Base-by-base conservation (phyloP, 2,797 vertebrate species). In the Leptatherina wallacei region DNA sequence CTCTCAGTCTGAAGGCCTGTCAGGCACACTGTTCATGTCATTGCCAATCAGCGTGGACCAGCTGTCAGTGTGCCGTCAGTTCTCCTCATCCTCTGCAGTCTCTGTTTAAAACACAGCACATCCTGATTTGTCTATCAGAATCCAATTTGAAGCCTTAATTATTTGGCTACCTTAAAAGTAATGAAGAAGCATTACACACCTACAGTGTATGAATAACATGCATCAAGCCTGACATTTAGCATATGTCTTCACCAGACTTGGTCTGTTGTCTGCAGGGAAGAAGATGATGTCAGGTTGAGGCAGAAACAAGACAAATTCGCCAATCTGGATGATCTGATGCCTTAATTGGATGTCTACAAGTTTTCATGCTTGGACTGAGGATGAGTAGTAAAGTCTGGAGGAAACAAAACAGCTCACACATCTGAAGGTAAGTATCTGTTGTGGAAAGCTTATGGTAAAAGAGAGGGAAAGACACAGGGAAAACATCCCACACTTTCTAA, bases 131-230 rank as follows among this genome's bases (percentile, higher is more conserved):
- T 84, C 88, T 82, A 76, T 90, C 88, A 79, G 30, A 84, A 86
- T 85, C 85, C 82, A 86, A 90, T 89, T 85, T 80, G 36, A 85
- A 84, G 61, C 63, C 69, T 73, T 86, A 88, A 90, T 89, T 85
- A 80, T 73, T 82, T 20, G 44, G 65, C 64, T 52, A 58, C 47
- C 69, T 85, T 69, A 55, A 58, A 77, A 69, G 36, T 81, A 85
- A 92, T 81, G 79, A 89, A 83, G 82, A 30, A 0, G 68, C 78
- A 75, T 81, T 61, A 63, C 67, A 67, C 42, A 27, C 30, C 0
- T 10, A 84, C 30, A 32, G 30, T 32, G 3, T 76, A 73, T 71
- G 66, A 85, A 81, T 65, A 75, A 72, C 65, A 68, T 70, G 63
- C 0, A 4, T 71, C 64, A 60, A 77, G 76, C 62, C 60, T 24